phyloP scores from a whole-genome alignment of 2,113 vertebrate genomes.

The Oreochromis niloticus region DNA sequence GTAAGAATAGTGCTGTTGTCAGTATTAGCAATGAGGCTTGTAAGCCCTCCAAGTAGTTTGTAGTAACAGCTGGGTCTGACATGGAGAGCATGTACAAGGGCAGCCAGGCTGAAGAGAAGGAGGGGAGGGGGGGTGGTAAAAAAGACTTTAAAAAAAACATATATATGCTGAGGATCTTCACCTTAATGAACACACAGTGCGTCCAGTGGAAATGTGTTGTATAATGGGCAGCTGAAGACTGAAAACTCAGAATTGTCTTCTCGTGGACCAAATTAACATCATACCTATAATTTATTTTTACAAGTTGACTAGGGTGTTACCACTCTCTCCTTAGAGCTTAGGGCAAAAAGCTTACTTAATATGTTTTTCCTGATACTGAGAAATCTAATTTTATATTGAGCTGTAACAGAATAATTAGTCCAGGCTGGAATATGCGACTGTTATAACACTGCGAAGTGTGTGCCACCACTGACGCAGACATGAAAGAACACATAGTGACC shows the following conservation, averaged over 20 bases:
- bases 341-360: not conserved
- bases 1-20: slow-evolving; percentile 71
- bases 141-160: slow-evolving; percentile 35
- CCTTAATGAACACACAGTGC: slow-evolving; percentile 25
- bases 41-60: slow-evolving; percentile 77
- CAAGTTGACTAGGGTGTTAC: not conserved
- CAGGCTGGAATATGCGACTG: not conserved
- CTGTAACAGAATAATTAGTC: not conserved
- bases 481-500: not conserved
- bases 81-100: slow-evolving; percentile 77
- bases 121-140: slow-evolving; percentile 1
- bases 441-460: not conserved
- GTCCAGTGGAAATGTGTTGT: not conserved
- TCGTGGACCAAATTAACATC: not conserved
- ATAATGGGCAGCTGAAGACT: not conserved
- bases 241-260: not conserved
- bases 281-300: not conserved
- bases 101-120: slow-evolving; percentile 67
- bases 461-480: not conserved
- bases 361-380: not conserved
- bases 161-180: slow-evolving; percentile 31
- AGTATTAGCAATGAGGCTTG: slow-evolving; percentile 72
- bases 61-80: slow-evolving; percentile 82
- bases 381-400: not conserved
- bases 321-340: not conserved